Evolutionary conservation across 1,140 invertebrate genomes (phyloP).

Genomic region (Brachionus koreanus): DNA sequence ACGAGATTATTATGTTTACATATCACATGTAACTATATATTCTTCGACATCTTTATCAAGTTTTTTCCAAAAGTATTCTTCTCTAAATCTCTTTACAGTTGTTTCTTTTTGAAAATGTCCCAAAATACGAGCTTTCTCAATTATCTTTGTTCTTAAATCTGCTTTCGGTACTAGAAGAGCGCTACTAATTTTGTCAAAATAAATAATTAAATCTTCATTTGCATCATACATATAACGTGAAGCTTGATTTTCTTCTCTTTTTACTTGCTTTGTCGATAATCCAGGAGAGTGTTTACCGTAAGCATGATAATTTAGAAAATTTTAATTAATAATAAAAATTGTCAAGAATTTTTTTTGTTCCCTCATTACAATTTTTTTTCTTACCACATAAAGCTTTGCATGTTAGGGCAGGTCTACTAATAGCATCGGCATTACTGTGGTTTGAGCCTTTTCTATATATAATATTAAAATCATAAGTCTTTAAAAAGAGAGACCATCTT

Average conservation of each 20-base stretch:
- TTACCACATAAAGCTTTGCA: background rate
- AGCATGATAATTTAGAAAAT: background rate
- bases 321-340: no score
- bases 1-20: background rate
- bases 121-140: background rate
- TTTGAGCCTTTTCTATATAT: slow-evolving; percentile 24
- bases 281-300: background rate
- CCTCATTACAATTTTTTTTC: background rate
- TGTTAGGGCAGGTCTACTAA: slow-evolving; percentile 27
- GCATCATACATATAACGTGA: background rate
- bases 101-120: slow-evolving; percentile 19
- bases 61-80: slow-evolving; percentile 22
- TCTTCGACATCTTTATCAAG: background rate
- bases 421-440: slow-evolving; percentile 41
- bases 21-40: background rate
- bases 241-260: slow-evolving; percentile 2
- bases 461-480: slow-evolving; percentile 44
- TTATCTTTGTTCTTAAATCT: background rate
- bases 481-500: slow-evolving; percentile 37
- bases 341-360: slow-evolving; percentile 10
- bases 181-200: background rate
- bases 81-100: background rate
- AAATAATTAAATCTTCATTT: background rate
- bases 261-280: background rate
- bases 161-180: background rate